Evolutionary conservation across 35 echinoderm and acorn worm genomes (phyloP).

Genomic region (Apostichopus parvimensis): DNA sequence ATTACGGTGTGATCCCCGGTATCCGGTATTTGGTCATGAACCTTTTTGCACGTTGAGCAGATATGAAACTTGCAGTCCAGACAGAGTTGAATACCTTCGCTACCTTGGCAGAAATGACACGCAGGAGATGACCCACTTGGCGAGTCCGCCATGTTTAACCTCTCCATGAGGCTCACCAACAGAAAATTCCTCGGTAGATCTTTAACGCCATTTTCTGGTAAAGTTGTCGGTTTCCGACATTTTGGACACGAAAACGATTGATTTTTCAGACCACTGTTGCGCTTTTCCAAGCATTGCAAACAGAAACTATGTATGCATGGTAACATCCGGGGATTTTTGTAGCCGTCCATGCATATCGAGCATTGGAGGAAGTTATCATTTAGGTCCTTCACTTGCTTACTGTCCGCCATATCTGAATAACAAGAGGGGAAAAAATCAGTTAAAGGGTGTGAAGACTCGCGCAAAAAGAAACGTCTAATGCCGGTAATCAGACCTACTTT

Average conservation of each 20-base stretch:
- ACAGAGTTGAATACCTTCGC: neutral
- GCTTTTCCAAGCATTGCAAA: slow-evolving; percentile 53
- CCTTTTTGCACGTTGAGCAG: neutral
- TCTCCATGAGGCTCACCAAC: slow-evolving; percentile 23
- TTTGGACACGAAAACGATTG: slow-evolving; percentile 34
- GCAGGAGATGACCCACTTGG: neutral
- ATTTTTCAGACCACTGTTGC: neutral
- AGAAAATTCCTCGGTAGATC: slow-evolving; percentile 52
- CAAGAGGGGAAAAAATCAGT: too few species aligned
- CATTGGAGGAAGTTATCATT: slow-evolving; percentile 61
- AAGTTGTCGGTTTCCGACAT: neutral
- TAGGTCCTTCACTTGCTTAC: neutral
- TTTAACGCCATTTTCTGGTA: slow-evolving; percentile 37
- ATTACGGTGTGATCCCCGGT: neutral
- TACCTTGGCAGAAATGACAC: neutral
- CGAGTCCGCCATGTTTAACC: neutral
- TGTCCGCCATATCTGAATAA: neutral
- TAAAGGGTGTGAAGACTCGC: too few species aligned
- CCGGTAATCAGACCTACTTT: too few species aligned
- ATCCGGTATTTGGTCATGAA: slow-evolving; percentile 23
- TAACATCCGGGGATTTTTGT: too few species aligned
- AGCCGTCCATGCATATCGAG: slow-evolving; percentile 46
- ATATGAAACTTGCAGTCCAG: slow-evolving; percentile 39
- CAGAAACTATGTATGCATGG: slow-evolving; percentile 61
- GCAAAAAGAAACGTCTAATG: too few species aligned